Base-by-base conservation (phyloP, 2,113 vertebrate species). In the Misgurnus mizolepis region DNA sequence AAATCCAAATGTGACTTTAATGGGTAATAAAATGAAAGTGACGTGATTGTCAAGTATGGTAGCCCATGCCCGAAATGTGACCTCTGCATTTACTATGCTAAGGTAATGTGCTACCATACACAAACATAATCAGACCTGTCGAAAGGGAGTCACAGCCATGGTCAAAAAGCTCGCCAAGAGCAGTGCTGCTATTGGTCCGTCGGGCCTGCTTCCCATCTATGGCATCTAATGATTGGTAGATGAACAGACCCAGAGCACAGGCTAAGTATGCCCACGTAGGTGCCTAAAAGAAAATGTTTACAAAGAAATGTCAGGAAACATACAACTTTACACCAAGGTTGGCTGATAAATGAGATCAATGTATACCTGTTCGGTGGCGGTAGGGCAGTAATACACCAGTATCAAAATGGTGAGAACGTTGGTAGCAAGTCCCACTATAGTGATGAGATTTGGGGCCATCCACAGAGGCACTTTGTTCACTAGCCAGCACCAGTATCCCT, bases 91-190 rank as follows among this genome's bases (percentile, higher is more conserved):
- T 47, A 47, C 7, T 47, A 47, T 47, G 10, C 7, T 7, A 47
- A 10, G 2, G 10, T 7, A 1, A 6, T 47, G 45, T 47, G 0
- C 3, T 47, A 7, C 6, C 45, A 47, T 3, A 47, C 6, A 47
- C 45, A 45, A 76, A 45, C 39, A 47, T 53, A 40, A 55, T 65
- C 78, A n/a, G 43, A 96, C 95, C 95, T 92, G 95, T 96, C 75
- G 95, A 96, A 56, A 96, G 90, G 0, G 95, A 96, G 90, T 96
- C 95, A 89, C 95, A 96, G 82, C 95, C 95, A 82, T 96, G 95
- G 89, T 96, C 95, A 88, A 96, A 96, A 47, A 96, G 95, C 76
- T 96, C 95, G 83, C 95, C 95, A 75, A 96, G 87, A 0, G 95
- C 95, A 78, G 94, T 94, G 84, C 95, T 96, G 89, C 94, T 96